Evolutionary conservation across 2,888 invertebrate genomes (phyloP).

Genomic region (Caenorhabditis sp.): DNA sequence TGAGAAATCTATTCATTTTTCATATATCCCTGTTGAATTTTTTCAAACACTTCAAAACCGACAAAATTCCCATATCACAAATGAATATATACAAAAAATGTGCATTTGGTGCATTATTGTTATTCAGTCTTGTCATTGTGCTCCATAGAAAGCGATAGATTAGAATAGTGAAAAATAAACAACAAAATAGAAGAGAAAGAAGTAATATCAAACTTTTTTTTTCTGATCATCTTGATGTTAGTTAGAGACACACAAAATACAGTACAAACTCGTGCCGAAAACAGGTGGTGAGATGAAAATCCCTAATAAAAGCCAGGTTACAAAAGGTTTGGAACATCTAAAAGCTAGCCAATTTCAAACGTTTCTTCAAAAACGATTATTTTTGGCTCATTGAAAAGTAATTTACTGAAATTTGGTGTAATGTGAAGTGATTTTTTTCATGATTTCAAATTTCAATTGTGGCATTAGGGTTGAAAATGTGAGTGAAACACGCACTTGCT

Average conservation of each 20-base stretch:
- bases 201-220: neutral
- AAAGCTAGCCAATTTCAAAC: neutral
- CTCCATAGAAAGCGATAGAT: neutral
- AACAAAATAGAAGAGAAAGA: constrained; percentile 10
- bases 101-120: neutral
- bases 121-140: neutral
- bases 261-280: constrained; percentile 3
- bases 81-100: neutral
- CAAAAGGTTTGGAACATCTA: neutral
- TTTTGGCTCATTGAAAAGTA: neutral
- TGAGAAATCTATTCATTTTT: too few relatives aligned
- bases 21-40: too few relatives aligned
- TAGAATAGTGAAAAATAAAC: constrained; percentile 8
- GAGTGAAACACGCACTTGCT: constrained; percentile 55
- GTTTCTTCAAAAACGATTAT: neutral
- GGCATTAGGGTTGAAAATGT: constrained; percentile 14
- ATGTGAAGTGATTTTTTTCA: neutral
- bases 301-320: neutral
- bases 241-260: constrained; percentile 4
- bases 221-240: neutral
- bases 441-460: neutral
- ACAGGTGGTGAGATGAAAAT: constrained; percentile 2
- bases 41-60: too few relatives aligned
- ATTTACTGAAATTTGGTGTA: neutral
- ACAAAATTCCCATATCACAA: neutral